Base-by-base conservation (phyloP, 2,888 invertebrate genomes). In the Polymixis lichenea region DNA sequence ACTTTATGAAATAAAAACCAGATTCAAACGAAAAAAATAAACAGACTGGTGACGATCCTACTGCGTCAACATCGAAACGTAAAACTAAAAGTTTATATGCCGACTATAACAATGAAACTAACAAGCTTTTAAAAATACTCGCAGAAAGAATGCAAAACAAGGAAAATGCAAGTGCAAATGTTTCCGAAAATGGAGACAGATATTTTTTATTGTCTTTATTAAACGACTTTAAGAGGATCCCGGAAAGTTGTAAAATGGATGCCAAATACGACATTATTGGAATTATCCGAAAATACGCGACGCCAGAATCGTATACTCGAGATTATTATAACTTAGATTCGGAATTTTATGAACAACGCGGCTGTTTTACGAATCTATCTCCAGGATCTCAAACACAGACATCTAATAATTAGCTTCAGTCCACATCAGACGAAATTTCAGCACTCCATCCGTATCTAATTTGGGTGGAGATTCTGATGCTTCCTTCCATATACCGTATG, bases 261-360 rank as follows among this genome's bases (percentile, higher is more conserved):
- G 49, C 49, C 17, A 61, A 61, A 61, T 61, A 61, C 38, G 61
- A 61, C 38, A 61, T 61, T 38, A 61, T 61, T 61, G 38, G 53
- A 71, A 62, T 61, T 22, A 62, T 53, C 43, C 43, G 68, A 68
- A 68, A 68, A 68, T 68, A 68, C 68, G 68, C 32, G 32, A 32
- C 4, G 32, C 32, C 32, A 32, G 2, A 32, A 32, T 55, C 65
- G 58, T 76, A 76, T 71, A 74, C 76, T 25, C 73, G 70, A 32
- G 73, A 76, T 79, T 79, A 75, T 79, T 72, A 79, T 69, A 77
- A 77, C 64, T 69, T 71, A 75, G 71, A 56, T 77, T 77, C 77
- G 53, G 68, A 77, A 73, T 73, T 65, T 8, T 70, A 71, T 77
- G 75, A 80, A 72, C 77, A 78, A 77, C 74, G 6, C 72, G 75